Conservation (phyloP, 2,888 invertebrate species). For the Lithophane ornitopus region DNA sequence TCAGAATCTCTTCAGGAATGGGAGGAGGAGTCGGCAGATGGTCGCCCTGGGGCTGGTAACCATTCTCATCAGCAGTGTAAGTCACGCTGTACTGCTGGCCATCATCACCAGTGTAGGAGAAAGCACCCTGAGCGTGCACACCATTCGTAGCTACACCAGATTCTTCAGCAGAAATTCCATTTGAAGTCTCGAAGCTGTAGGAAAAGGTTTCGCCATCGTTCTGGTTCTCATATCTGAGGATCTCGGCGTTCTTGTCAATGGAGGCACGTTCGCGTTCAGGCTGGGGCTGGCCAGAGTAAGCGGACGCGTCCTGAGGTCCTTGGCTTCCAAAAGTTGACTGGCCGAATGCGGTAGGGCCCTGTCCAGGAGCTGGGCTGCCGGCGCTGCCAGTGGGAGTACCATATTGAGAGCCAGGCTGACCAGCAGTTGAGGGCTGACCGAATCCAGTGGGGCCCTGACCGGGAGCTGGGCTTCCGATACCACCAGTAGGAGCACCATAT, state of each 20-base stretch:
- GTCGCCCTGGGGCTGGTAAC: conserved; percentile 84
- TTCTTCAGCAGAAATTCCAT: conserved; percentile 87
- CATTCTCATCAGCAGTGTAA: conserved; percentile 88
- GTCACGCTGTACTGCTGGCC: conserved; percentile 83
- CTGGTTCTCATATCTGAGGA: conserved; percentile 82
- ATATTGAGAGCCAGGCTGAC: conserved; percentile 57
- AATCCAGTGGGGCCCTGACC: conserved; percentile 47
- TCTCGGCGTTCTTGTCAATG: conserved; percentile 83
- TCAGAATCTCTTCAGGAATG: conserved; percentile 86
- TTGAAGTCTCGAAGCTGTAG: conserved; percentile 86
- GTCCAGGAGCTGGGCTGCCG: conserved; percentile 52
- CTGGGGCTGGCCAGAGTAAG: conserved; percentile 69
- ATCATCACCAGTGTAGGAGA: conserved; percentile 86
- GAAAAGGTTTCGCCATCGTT: conserved; percentile 85
- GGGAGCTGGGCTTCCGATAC: conserved; percentile 47
- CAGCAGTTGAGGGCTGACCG: conserved; percentile 12
- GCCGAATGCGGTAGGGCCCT: conserved; percentile 56
- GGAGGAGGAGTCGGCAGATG: conserved; percentile 87
- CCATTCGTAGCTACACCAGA: conserved; percentile 86
- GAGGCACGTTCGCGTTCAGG: conserved; percentile 83
- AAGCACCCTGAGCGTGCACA: conserved; percentile 85
- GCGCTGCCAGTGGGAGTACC: conserved; percentile 35
- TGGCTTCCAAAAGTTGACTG: conserved; percentile 61
- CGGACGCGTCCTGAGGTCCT: conserved; percentile 56
- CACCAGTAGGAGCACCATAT: conserved; percentile 52